Conservation (phyloP, 2,888 invertebrate genomes). For the Mythimna vitellina region DNA sequence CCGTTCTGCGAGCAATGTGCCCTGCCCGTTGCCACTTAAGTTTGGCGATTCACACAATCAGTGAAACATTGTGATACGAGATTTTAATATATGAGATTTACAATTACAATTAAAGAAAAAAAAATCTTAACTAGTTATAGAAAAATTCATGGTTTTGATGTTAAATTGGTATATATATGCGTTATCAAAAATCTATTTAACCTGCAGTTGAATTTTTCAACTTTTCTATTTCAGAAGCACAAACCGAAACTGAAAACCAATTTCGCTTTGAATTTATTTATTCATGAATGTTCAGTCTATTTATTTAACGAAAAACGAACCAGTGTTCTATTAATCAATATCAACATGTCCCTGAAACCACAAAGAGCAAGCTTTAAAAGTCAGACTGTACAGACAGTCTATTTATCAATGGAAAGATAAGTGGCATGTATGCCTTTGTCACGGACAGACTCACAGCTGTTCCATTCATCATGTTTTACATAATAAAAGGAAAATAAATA, state of each 20-base stretch:
- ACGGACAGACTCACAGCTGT: constrained; percentile 23
- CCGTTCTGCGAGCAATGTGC: no score
- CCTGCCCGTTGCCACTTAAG: no score
- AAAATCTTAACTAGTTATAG: no score
- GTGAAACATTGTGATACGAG: no score
- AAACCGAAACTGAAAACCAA: constrained; percentile 16
- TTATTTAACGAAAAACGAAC: constrained; percentile 2
- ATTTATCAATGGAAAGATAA: constrained; percentile 35
- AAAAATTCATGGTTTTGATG: not conserved
- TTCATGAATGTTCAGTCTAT: constrained; percentile 16
- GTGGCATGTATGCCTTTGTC: constrained; percentile 27
- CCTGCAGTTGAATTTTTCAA: constrained; percentile 1
- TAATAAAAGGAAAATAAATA: constrained; percentile 35
- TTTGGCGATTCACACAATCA: no score
- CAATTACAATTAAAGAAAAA: no score
- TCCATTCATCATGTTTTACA: constrained; percentile 36
- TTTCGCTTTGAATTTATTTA: constrained; percentile 13
- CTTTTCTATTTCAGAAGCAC: constrained; percentile 2
- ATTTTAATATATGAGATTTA: no score
- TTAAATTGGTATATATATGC: not conserved
- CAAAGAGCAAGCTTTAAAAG: constrained; percentile 20
- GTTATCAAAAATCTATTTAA: not conserved
- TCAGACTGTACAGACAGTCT: constrained; percentile 23
- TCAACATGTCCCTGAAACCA: constrained; percentile 2
- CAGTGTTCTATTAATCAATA: constrained; percentile 1